Conservation (phyloP, 2,888 invertebrate species). For the Platycnemis pennipes region DNA sequence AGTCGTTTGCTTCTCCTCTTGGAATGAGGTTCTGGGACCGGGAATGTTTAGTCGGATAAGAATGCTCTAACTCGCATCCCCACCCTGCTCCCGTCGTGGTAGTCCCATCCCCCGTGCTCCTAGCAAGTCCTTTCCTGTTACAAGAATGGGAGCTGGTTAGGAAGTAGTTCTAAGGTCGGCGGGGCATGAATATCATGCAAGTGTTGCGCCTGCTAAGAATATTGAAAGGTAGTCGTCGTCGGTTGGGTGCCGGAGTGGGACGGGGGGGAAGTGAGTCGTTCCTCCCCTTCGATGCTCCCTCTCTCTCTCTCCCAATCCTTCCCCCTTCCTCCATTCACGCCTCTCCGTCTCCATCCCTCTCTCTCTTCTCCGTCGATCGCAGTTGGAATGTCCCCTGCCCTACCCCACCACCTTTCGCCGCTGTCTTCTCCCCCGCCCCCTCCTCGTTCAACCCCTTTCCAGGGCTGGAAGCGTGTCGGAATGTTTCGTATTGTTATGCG, state of each 20-base stretch:
- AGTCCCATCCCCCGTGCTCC: background rate
- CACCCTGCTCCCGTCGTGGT: background rate
- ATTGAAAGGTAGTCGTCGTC: background rate
- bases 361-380: background rate
- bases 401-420: background rate
- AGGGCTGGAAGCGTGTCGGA: background rate
- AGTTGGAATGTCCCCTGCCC: background rate
- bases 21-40: constrained; percentile 16
- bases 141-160: background rate
- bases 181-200: background rate
- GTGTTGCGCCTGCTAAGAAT: background rate
- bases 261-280: background rate
- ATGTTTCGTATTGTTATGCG: constrained; percentile 34
- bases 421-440: background rate
- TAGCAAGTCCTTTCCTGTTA: background rate
- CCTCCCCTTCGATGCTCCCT: too few species aligned
- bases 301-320: background rate
- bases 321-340: background rate
- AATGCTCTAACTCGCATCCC: constrained; percentile 9
- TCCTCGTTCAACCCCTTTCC: background rate
- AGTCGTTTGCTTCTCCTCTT: background rate
- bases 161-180: background rate
- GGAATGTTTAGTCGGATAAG: background rate
- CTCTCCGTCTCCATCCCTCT: background rate
- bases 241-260: background rate